These are phyloP conservation scores for Phrynosoma platyrhinos DNA, from an alignment of 2,113 vertebrate species.

Conservation along the genomic window DNA sequence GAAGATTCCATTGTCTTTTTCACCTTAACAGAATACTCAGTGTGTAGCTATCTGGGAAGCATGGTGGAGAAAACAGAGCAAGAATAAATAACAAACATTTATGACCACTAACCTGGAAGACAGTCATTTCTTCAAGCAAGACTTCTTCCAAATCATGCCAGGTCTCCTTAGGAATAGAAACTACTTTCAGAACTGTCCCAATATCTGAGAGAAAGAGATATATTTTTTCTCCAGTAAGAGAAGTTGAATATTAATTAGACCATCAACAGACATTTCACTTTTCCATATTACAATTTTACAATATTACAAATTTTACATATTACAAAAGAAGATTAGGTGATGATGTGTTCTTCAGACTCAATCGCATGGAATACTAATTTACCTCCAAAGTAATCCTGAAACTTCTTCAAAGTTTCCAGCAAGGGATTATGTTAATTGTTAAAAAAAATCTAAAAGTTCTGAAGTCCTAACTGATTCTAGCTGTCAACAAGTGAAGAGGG, in stretches of 20 bases:
- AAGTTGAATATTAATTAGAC: slow-evolving; percentile 29
- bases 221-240: slow-evolving; percentile 21
- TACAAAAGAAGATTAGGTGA: slow-evolving; percentile 33
- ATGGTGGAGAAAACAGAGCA: slow-evolving; percentile 28
- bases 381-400: slow-evolving; percentile 35
- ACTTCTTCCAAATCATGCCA: slow-evolving; percentile 99
- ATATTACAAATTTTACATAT: no score
- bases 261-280: slow-evolving; percentile 14
- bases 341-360: not conserved
- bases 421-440: slow-evolving; percentile 30
- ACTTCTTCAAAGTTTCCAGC: slow-evolving; percentile 10
- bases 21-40: slow-evolving; percentile 37
- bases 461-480: slow-evolving; percentile 15
- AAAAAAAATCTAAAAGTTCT: slow-evolving; percentile 24
- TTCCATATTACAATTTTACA: slow-evolving; percentile 16
- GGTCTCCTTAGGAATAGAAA: slow-evolving; percentile 94
- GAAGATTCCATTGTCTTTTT: slow-evolving; percentile 57
- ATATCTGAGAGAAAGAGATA: slow-evolving; percentile 79
- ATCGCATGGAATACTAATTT: slow-evolving; percentile 5
- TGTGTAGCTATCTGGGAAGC: slow-evolving; percentile 68
- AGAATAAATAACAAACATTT: slow-evolving; percentile 69
- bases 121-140: slow-evolving; percentile 96
- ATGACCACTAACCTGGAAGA: slow-evolving; percentile 88
- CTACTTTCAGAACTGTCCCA: slow-evolving; percentile 96
- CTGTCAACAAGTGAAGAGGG: slow-evolving; percentile 22